Base-by-base conservation (phyloP, 2,888 invertebrate species). In the Caenorhabditis macrosperma region DNA sequence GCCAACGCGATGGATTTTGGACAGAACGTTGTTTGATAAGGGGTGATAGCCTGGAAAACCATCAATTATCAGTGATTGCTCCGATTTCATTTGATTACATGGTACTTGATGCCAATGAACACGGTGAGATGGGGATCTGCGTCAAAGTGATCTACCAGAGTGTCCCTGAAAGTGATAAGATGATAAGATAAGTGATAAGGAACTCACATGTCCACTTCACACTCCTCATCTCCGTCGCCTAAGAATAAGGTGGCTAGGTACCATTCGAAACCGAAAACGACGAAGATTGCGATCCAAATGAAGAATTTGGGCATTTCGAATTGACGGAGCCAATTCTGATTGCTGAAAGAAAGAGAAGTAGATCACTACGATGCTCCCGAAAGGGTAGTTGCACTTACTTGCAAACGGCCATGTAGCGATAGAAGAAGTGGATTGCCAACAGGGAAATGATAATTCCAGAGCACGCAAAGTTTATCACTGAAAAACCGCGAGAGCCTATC, bases 401-500 rank as follows among this genome's bases (percentile, higher is more conserved):
- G 52, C 64, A 69, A 64, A 77, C 64, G 20, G 69, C 69, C 64
- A 77, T 59, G 44, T 64, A 69, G 15, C 77, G 63, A 59, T 77
- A 77, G 52, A 77, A 63, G 20, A 68, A 77, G 28, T 77, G 77
- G n/a, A 77, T 77, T 5, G 77, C 69, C 7, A 77, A 26, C 0
- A 77, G 57, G 9, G 64, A 69, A 17, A 77, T 77, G 38, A 64
- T 77, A 26, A 77, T 77, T 22, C 77, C 77, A n/a, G 50, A 77
- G 33, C 69, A 77, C 9, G 77, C 48, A 22, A 69, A 69, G 22
- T 77, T 76, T 2, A 76, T 26, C 54, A 76, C 76, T 76, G 30
- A 30, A 76, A 71, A 1, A n/a, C n/a, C n/a, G n/a, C n/a, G n/a
- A n/a, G n/a, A n/a, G n/a, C n/a, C n/a, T 17, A 15, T 4, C 22